Conservation (phyloP, 2,888 invertebrate species). For the Idaea biselata region DNA sequence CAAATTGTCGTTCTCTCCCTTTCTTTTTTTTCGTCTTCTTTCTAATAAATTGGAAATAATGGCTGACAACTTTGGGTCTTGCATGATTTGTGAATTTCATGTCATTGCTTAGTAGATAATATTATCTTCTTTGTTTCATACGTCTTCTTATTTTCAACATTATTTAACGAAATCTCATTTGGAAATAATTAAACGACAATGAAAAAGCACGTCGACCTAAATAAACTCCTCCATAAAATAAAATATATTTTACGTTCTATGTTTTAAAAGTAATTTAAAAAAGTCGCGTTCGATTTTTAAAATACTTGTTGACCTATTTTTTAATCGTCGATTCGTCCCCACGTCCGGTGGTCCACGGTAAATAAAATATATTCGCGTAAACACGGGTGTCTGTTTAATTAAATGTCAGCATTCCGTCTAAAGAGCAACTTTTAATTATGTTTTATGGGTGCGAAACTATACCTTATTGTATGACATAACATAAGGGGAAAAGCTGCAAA, state of each 20-base stretch:
- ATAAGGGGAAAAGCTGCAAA: constrained; percentile 65
- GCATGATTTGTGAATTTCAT: too few species aligned
- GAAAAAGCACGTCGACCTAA: too few species aligned
- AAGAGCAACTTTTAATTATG: constrained; percentile 61
- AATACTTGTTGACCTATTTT: neutral
- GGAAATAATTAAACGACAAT: too few species aligned
- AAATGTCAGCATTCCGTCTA: constrained; percentile 68
- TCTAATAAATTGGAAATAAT: neutral
- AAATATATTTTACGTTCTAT: neutral
- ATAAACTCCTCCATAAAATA: neutral
- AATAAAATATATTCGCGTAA: constrained; percentile 38
- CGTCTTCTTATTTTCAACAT: too few species aligned
- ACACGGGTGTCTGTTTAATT: constrained; percentile 55
- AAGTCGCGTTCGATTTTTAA: too few species aligned
- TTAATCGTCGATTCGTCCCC: neutral
- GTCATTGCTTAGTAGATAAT: too few species aligned
- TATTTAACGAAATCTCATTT: too few species aligned
- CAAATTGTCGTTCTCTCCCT: constrained; percentile 11
- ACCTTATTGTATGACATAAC: neutral
- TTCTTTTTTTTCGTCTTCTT: too few species aligned
- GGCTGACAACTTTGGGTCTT: too few species aligned
- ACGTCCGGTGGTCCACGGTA: constrained; percentile 20
- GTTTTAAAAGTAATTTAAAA: neutral
- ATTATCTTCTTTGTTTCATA: too few species aligned
- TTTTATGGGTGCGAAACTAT: constrained; percentile 12